Base-by-base conservation (phyloP, 2,797 vertebrate species). In the Aulostomus chinensis region DNA sequence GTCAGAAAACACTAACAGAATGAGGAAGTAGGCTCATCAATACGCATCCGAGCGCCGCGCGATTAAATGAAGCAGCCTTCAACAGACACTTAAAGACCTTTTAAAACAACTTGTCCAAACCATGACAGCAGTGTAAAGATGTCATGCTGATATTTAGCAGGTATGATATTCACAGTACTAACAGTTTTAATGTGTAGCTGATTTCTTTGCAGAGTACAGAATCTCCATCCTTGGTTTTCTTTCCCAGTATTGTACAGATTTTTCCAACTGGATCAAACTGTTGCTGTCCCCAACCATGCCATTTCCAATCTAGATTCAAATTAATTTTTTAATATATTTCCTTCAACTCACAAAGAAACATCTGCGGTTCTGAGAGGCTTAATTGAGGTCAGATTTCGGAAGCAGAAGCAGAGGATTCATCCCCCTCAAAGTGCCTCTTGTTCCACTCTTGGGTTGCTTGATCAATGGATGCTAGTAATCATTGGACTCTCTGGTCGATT, bases 391-490 rank as follows among this genome's bases (percentile, higher is more conserved):
- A 28, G 47, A 57, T 68, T 56, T 26, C 17, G 48, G 35, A 54
- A 38, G 36, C 7, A 25, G 15, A 39, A 7, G 45, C 33, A 28
- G 15, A 55, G 40, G 24, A 43, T 51, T 64, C 15, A 4, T 47
- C 48, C 40, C 35, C 42, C 43, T 69, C 50, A 59, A 56, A 68
- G 50, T 20, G 0, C 34, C 66, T 51, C 71, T 63, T 67, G 43
- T 75, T 78, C 58, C 37, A 18, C 25, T 39, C 56, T 56, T 22
- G 11, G 17, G 51, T 56, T 12, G 14, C 40, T 39, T 77, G 68
- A 82, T 83, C 75, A 76, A 66, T 79, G 43, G 58, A n/a, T n/a
- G n/a, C n/a, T 32, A 20, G 37, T 39, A 58, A 76, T 80, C 70
- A 74, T 76, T 72, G 55, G 53, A 58, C 31, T 41, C 41, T 59